phyloP scores from a whole-genome alignment of 2,888 invertebrate species.

The Schizaphis graminum region DNA sequence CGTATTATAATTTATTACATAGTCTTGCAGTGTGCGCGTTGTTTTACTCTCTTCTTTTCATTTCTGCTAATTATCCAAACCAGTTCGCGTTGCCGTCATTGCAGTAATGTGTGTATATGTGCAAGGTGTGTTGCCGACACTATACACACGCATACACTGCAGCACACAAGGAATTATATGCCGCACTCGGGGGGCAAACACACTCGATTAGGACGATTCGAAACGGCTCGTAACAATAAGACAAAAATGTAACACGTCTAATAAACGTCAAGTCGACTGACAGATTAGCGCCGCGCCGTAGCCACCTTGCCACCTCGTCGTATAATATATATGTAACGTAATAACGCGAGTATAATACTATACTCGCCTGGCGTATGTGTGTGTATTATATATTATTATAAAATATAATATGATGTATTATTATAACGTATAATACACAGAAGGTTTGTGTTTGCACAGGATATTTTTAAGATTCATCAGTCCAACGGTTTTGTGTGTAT shows the following conservation, averaged over 20 bases:
- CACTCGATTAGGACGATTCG: conserved; percentile 55
- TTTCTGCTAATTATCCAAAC: conserved; percentile 57
- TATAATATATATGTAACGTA: not conserved
- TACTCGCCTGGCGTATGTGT: not conserved
- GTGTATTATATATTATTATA: not conserved
- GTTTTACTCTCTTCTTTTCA: not conserved
- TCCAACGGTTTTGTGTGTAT: not conserved
- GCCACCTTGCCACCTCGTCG: not conserved
- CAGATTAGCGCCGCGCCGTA: conserved; percentile 55
- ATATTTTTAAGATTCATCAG: conserved; percentile 58
- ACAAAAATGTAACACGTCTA: conserved; percentile 61
- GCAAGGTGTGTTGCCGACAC: not conserved
- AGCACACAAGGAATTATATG: not conserved
- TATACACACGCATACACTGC: not conserved
- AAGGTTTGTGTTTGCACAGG: conserved; percentile 38
- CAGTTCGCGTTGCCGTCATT: conserved; percentile 45
- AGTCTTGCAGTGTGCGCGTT: not conserved
- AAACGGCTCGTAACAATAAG: conserved; percentile 54
- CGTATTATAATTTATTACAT: conserved; percentile 21
- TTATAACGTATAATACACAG: not conserved
- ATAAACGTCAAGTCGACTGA: conserved; percentile 59
- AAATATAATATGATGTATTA: not conserved
- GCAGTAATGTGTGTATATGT: conserved; percentile 20
- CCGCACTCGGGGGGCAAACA: not conserved
- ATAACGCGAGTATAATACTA: not conserved